phyloP scores from a whole-genome alignment of 2,888 invertebrate species.

The Chesias legatella region DNA sequence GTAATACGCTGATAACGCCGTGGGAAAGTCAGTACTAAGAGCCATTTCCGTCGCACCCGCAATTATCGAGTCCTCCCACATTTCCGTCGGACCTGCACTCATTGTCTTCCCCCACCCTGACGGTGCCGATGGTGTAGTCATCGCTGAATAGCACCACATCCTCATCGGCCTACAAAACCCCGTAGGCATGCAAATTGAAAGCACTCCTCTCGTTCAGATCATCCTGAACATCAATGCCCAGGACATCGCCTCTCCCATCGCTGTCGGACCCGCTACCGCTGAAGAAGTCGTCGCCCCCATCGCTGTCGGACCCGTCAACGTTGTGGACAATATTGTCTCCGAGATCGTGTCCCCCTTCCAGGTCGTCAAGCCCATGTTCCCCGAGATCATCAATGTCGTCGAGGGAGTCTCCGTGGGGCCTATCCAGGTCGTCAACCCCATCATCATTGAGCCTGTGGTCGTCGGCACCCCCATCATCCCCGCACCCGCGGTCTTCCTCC shows the following conservation, averaged over 20 bases:
- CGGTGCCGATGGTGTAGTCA: constrained; percentile 26
- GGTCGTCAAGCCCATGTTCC: constrained; percentile 25
- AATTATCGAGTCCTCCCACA: too few species aligned
- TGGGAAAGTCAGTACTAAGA: too few species aligned
- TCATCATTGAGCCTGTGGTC: constrained; percentile 17
- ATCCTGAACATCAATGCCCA: constrained; percentile 38
- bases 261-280: constrained; percentile 17
- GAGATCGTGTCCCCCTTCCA: constrained; percentile 19
- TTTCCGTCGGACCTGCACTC: neutral
- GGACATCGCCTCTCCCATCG: constrained; percentile 17
- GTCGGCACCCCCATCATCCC: constrained; percentile 30
- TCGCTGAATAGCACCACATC: constrained; percentile 22
- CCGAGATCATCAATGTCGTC: too few species aligned
- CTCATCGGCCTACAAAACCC: constrained; percentile 11
- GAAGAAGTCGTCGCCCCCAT: constrained; percentile 23
- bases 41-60: too few species aligned
- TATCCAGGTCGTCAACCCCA: constrained; percentile 21
- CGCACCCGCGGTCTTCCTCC: constrained; percentile 29
- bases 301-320: constrained; percentile 21
- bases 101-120: constrained; percentile 26
- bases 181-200: constrained; percentile 19
- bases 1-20: too few species aligned
- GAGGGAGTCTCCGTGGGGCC: constrained; percentile 11
- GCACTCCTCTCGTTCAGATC: too few species aligned
- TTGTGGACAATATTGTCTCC: constrained; percentile 19